These are phyloP conservation scores for Prosopocoilus inquinatus DNA, from an alignment of 2,888 invertebrate genomes.

Conservation along the genomic window DNA sequence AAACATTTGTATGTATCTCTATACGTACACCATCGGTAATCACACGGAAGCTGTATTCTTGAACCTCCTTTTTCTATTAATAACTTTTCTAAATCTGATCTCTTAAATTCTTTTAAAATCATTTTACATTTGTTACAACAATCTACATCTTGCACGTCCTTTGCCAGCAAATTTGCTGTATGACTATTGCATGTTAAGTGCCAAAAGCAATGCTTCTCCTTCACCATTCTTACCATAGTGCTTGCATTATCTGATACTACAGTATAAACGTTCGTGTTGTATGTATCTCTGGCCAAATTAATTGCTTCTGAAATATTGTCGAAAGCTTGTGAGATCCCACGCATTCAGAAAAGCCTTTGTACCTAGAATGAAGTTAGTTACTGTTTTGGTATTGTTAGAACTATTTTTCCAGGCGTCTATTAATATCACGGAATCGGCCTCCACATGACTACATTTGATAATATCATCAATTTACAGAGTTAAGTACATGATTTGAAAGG, in stretches of 20 bases:
- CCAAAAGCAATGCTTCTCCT: conserved; percentile 18
- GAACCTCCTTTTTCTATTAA: conserved; percentile 16
- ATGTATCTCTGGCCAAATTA: conserved; percentile 18
- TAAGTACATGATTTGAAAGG: no score
- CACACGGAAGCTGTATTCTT: conserved; percentile 16
- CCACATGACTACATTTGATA: no score
- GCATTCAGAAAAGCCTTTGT: conserved; percentile 22
- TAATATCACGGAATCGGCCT: conserved; percentile 13
- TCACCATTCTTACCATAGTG: conserved; percentile 26
- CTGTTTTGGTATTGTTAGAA: conserved; percentile 15
- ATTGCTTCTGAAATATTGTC: conserved; percentile 16
- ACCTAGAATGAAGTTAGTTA: conserved; percentile 14
- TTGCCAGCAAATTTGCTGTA: conserved; percentile 23
- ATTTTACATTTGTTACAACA: background rate
- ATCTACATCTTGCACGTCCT: conserved; percentile 18
- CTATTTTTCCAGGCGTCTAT: conserved; percentile 24
- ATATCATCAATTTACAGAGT: no score
- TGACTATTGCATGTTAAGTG: conserved; percentile 23
- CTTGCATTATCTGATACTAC: conserved; percentile 26
- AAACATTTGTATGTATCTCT: conserved; percentile 8
- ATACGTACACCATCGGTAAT: conserved; percentile 13
- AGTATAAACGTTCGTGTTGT: conserved; percentile 21
- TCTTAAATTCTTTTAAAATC: conserved; percentile 21
- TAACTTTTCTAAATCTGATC: conserved; percentile 20
- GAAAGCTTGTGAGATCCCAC: conserved; percentile 21